Evolutionary conservation across 2,888 invertebrate genomes (phyloP).

Genomic region (Caenorhabditis sp.): DNA sequence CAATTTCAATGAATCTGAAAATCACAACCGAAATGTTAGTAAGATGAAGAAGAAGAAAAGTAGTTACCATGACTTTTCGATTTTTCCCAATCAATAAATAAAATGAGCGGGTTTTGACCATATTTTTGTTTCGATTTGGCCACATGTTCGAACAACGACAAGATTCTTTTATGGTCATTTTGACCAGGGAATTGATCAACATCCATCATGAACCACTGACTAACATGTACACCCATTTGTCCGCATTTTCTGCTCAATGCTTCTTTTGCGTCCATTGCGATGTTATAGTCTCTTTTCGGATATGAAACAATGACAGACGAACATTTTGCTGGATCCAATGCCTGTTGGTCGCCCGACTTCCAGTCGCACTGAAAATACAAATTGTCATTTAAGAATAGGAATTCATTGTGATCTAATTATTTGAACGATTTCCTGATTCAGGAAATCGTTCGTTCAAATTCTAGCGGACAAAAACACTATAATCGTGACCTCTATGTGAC

Average conservation of each 20-base stretch:
- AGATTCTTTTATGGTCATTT: neutral
- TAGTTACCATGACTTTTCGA: neutral
- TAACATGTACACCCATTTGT: neutral
- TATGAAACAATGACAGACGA: neutral
- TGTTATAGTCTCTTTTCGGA: neutral
- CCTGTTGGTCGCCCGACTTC: neutral
- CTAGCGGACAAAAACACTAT: too few relatives aligned
- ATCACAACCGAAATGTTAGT: neutral
- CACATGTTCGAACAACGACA: neutral
- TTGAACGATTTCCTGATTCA: too few relatives aligned
- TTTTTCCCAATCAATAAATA: constrained; percentile 1
- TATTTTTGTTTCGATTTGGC: neutral
- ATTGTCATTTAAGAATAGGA: neutral
- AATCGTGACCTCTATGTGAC: too few relatives aligned
- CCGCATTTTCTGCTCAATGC: neutral
- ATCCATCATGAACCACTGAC: neutral
- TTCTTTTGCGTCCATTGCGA: neutral
- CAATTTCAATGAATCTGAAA: constrained; percentile 26
- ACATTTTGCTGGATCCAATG: neutral
- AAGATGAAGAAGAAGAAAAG: too few relatives aligned
- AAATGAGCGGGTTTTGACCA: neutral
- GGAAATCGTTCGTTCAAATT: too few relatives aligned
- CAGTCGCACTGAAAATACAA: neutral
- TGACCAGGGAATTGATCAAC: neutral
- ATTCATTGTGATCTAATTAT: too few relatives aligned